A percentile compares a stretch with the other conserved stretches of the same genome.
Evolutionary conservation across 2,113 vertebrate genomes (phyloP).

Genomic region (Myiopsitta monachus): DNA sequence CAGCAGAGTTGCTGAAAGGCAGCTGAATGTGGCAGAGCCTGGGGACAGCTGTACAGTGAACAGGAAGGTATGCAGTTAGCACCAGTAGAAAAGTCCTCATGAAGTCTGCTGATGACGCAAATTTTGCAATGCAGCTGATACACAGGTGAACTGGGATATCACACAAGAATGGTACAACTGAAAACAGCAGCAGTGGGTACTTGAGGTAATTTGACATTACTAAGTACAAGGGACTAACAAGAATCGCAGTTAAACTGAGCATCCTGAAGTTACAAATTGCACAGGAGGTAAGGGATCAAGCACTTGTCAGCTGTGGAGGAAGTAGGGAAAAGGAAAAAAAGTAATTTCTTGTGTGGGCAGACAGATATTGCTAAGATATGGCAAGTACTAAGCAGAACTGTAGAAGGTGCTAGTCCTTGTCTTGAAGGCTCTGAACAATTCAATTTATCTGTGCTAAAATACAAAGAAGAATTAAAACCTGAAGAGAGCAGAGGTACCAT

Average conservation of each 20-base stretch:
- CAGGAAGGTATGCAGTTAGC: not conserved
- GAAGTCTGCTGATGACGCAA: not conserved
- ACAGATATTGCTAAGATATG: not conserved
- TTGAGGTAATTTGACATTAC: not conserved
- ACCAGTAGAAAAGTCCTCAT: not conserved
- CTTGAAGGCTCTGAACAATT: not conserved
- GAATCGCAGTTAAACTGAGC: not conserved
- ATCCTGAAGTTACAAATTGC: not conserved
- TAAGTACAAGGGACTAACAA: not conserved
- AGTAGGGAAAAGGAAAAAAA: not conserved
- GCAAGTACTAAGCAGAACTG: not conserved
- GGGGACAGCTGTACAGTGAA: not conserved
- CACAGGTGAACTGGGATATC: not conserved
- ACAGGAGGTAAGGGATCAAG: not conserved
- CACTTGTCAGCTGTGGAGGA: not conserved
- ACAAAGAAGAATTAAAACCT: not conserved
- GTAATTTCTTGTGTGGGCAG: not conserved
- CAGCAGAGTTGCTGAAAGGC: not conserved
- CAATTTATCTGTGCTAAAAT: not conserved
- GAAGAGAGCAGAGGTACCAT: not conserved
- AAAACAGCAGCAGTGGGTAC: not conserved
- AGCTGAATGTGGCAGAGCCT: fast-evolving
- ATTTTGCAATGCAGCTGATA: fast-evolving
- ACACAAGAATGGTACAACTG: not conserved
- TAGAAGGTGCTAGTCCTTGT: not conserved